Base-by-base conservation (phyloP, 2,113 vertebrate species). In the Hirundichthys speculiger region DNA sequence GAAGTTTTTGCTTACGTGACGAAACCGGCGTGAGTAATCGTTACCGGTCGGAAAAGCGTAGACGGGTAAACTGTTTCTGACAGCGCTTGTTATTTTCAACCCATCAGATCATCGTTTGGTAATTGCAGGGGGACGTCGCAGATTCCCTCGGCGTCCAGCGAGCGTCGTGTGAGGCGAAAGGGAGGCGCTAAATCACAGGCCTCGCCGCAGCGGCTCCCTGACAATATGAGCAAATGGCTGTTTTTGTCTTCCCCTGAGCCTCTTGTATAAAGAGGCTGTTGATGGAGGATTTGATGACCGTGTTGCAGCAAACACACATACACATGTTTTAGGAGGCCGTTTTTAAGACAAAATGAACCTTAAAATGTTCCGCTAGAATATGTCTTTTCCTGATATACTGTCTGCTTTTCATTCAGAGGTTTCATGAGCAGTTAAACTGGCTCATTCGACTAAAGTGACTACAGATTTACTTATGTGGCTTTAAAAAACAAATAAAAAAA, bases 171-270 rank as follows among this genome's bases (percentile, higher is more conserved):
- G 77, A 61, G 62, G 68, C 6, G 39, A 48, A 57, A 39, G 15
- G 18, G 46, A 64, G 57, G 62, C 60, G 30, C 61, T 65, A 72
- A 66, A 69, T 67, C 58, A 57, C 64, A 68, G 64, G 57, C 42
- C 54, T 66, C 13, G 0, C 18, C 51, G 42, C 45, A 57, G 18
- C 48, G 42, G 30, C 54, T 18, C 49, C 22, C 24, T 12, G 58
- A 63, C 22, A 2, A 55, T 40, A 4, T 19, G 54, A 61, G 25
- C 49, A 50, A 34, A 4, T 10, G 19, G 25, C 69, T 75, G 67
- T 78, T 86, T 80, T 73, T 64, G 68, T 83, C 70, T 77, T 65
- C 62, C 16, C 27, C 34, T 49, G 54, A 77, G 68, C 41, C 61
- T 42, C 53, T 5, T 24, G 69, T 3, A 6, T 75, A 38, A 57